Conservation (phyloP, 2,888 invertebrate species). For the Prosapia bicincta region DNA sequence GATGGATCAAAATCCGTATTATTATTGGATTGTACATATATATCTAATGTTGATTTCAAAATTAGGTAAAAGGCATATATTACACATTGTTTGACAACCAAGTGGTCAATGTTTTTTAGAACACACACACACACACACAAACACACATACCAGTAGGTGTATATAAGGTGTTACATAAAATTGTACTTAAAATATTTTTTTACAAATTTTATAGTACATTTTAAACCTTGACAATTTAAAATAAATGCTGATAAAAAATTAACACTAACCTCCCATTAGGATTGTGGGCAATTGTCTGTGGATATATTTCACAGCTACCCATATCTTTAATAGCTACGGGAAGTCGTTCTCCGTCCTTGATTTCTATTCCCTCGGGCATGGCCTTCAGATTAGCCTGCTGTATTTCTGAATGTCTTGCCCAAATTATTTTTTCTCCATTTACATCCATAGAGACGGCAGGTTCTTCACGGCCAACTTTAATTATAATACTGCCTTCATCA, state of each 20-base stretch:
- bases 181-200: too few species aligned
- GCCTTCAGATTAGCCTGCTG: conserved; percentile 94
- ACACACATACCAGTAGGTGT: too few species aligned
- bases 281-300: conserved; percentile 97
- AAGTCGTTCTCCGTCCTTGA: conserved; percentile 89
- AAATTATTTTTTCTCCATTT: conserved; percentile 96
- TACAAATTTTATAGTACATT: too few species aligned
- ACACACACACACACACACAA: too few species aligned
- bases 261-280: conserved; percentile 79
- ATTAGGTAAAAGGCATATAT: too few species aligned
- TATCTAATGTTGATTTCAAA: too few species aligned
- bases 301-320: conserved; percentile 99
- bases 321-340: conserved; percentile 96
- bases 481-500: conserved; percentile 93
- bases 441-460: conserved; percentile 99
- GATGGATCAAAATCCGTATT: too few species aligned
- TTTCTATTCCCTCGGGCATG: conserved; percentile 68
- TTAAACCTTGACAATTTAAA: too few species aligned
- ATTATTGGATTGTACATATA: too few species aligned
- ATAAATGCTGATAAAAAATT: not conserved
- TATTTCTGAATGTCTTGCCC: conserved; percentile 98
- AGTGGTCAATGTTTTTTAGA: too few species aligned
- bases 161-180: too few species aligned
- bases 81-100: too few species aligned
- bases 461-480: conserved; percentile 96